Conservation (phyloP, 2,888 invertebrate species). For the Seira ritae region DNA sequence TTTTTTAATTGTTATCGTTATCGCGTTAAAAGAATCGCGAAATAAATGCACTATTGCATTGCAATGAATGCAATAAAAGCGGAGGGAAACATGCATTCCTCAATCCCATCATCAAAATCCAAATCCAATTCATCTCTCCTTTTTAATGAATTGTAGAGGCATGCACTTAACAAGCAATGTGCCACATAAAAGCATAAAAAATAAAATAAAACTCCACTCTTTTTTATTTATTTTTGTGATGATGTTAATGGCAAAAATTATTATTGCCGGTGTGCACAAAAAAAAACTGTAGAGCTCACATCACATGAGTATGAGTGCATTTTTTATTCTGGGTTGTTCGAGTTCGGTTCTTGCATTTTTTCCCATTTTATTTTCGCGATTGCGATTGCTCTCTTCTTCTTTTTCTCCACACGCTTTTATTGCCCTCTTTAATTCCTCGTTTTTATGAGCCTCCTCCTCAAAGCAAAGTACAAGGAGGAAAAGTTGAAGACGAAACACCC, state of each 20-base stretch:
- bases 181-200: not conserved
- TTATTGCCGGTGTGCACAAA: no score
- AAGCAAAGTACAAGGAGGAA: conserved; percentile 28
- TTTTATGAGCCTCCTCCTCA: conserved; percentile 45
- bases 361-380: not conserved
- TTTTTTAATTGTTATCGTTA: no score
- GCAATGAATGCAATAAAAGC: no score
- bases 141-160: no score
- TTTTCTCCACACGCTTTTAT: conserved; percentile 32
- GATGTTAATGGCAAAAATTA: not conserved
- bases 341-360: not conserved
- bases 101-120: no score
- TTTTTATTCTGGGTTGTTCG: not conserved
- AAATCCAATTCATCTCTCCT: no score
- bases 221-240: not conserved
- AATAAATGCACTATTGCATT: no score
- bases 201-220: not conserved
- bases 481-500: no score
- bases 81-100: no score
- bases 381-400: conserved; percentile 46
- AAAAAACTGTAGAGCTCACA: no score
- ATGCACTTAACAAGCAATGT: not conserved
- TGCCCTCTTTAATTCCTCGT: conserved; percentile 41
- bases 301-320: no score
- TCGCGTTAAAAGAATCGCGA: no score